Conservation (phyloP, 2,888 invertebrate genomes). For the Gnatocerus cornutus region DNA sequence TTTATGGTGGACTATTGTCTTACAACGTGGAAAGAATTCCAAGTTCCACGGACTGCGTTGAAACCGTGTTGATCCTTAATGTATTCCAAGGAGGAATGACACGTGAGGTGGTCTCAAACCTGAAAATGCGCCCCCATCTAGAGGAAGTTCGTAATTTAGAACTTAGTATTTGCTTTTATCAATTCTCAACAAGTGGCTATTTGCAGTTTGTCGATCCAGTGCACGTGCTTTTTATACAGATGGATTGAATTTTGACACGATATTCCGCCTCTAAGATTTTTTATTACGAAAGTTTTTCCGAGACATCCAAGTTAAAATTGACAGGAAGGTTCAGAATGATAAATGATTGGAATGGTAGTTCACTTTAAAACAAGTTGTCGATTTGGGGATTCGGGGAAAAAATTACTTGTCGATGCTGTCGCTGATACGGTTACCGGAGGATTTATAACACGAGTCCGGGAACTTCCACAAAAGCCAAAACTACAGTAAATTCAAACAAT, state of each 20-base stretch:
- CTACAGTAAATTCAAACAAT: constrained; percentile 15
- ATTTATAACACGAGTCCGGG: not conserved
- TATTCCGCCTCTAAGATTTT: constrained; percentile 1
- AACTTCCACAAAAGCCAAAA: not conserved
- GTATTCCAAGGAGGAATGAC: constrained; percentile 31
- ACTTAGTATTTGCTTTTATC: not conserved
- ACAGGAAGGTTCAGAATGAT: constrained; percentile 34
- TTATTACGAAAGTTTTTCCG: constrained; percentile 29
- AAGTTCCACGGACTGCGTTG: constrained; percentile 21
- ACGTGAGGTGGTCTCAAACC: constrained; percentile 24
- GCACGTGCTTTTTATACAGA: too few relatives aligned
- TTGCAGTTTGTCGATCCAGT: too few relatives aligned
- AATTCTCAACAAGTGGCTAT: too few relatives aligned
- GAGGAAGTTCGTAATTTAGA: not conserved
- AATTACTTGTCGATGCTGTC: constrained; percentile 30
- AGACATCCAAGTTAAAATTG: constrained; percentile 26
- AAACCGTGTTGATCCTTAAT: constrained; percentile 30
- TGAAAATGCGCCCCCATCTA: constrained; percentile 7
- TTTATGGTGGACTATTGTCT: constrained; percentile 54
- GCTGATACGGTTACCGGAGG: constrained; percentile 13
- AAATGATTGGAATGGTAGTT: constrained; percentile 14
- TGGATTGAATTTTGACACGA: too few relatives aligned
- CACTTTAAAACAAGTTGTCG: constrained; percentile 40
- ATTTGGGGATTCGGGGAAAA: constrained; percentile 30
- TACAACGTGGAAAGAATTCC: constrained; percentile 53